Percentiles rank a stretch among this genome's conserved stretches.
Evolutionary conservation across 2,797 vertebrate species (phyloP).

Genomic region (Botia kubotai): DNA sequence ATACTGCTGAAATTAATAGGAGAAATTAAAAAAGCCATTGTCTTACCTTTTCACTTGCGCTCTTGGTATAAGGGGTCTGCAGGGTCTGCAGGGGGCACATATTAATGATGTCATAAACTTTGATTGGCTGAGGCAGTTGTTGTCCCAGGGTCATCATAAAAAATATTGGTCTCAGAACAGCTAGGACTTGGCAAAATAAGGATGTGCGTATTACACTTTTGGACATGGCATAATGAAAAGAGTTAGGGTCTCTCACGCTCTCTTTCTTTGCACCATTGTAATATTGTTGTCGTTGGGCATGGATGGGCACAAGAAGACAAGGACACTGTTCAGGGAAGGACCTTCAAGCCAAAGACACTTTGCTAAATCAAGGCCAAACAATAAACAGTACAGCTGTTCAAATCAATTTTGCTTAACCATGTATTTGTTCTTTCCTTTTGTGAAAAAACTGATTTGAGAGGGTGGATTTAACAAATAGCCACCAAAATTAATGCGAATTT

Average conservation of each 20-base stretch:
- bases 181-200: too few species aligned
- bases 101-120: too few species aligned
- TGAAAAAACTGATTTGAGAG: conserved; percentile 72
- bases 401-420: conserved; percentile 75
- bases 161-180: too few species aligned
- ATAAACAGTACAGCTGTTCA: conserved; percentile 80
- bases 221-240: background rate
- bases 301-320: conserved; percentile 68
- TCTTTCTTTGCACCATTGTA: conserved; percentile 54
- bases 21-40: too few species aligned
- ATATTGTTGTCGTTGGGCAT: conserved; percentile 67
- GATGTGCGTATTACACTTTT: background rate
- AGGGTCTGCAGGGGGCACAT: too few species aligned
- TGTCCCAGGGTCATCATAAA: too few species aligned
- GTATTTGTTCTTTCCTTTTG: conserved; percentile 69
- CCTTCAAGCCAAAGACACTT: conserved; percentile 75
- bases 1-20: too few species aligned
- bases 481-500: conserved; percentile 75
- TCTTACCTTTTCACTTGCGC: too few species aligned
- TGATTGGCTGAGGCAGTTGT: too few species aligned
- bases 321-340: conserved; percentile 72
- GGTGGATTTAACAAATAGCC: conserved; percentile 73
- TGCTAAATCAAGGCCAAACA: conserved; percentile 76
- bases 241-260: background rate
- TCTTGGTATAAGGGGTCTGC: too few species aligned